A percentile compares a stretch with the other conserved stretches of the same genome.
phyloP scores from a whole-genome alignment of 2,888 invertebrate species.

The Epistrophe eligans region DNA sequence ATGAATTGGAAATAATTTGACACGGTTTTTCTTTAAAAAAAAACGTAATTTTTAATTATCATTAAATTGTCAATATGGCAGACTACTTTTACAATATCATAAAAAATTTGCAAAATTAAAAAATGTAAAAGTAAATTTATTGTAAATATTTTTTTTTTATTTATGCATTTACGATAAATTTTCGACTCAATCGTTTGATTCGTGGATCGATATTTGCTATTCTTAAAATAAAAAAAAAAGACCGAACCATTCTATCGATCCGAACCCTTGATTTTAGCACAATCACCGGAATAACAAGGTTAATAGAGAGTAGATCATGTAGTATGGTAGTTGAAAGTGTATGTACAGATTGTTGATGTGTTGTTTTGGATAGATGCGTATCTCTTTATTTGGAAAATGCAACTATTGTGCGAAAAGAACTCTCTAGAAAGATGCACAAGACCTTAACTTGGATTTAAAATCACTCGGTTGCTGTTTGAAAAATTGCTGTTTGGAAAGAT shows the following conservation, averaged over 20 bases:
- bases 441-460: slow-evolving; percentile 4
- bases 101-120: too few relatives aligned
- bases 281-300: slow-evolving; percentile 16
- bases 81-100: too few relatives aligned
- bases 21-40: too few relatives aligned
- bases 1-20: too few relatives aligned
- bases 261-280: neutral
- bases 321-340: neutral
- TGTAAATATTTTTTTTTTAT: too few relatives aligned
- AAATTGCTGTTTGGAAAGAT: neutral
- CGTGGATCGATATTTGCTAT: too few relatives aligned
- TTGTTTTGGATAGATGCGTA: neutral
- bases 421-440: neutral
- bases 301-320: slow-evolving; percentile 12
- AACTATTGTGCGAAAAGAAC: neutral
- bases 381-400: neutral
- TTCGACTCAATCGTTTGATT: neutral
- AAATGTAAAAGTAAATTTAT: too few relatives aligned
- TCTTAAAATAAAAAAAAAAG: too few relatives aligned
- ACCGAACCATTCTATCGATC: too few relatives aligned
- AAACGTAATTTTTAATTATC: too few relatives aligned
- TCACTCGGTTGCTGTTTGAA: neutral
- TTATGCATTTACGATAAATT: too few relatives aligned
- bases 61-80: too few relatives aligned
- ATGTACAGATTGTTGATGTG: neutral